Conservation (phyloP, 2,113 vertebrate genomes). For the Embiotoca jacksoni region DNA sequence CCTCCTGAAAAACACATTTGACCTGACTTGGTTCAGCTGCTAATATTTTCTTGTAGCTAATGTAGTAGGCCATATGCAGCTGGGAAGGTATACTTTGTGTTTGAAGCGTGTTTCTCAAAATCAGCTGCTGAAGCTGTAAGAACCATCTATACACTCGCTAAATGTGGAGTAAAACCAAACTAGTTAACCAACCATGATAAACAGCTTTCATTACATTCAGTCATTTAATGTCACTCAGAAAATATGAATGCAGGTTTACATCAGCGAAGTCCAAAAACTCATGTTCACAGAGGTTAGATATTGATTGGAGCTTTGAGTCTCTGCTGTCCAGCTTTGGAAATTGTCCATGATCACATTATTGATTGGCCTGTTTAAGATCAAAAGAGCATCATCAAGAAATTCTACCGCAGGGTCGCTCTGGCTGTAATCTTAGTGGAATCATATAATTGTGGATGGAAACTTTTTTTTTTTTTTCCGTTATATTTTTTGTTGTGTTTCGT, state of each 20-base stretch:
- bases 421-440: constrained; percentile 12
- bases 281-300: constrained; percentile 1
- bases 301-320: constrained; percentile 27
- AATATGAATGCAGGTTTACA: neutral
- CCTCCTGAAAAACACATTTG: too few relatives aligned
- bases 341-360: constrained; percentile 47
- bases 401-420: constrained; percentile 1
- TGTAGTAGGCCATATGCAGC: too few relatives aligned
- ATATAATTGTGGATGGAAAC: too few relatives aligned
- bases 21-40: too few relatives aligned
- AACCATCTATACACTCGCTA: too few relatives aligned
- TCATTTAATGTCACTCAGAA: neutral
- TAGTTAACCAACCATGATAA: neutral
- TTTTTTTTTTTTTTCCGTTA: too few relatives aligned
- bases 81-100: too few relatives aligned
- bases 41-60: too few relatives aligned
- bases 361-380: constrained; percentile 23
- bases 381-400: constrained; percentile 17
- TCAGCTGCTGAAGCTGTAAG: too few relatives aligned
- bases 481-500: neutral
- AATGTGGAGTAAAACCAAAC: neutral
- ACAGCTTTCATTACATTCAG: neutral
- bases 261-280: constrained; percentile 5
- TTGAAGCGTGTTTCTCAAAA: too few relatives aligned
- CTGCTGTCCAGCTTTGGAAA: constrained; percentile 17